phyloP scores from a whole-genome alignment of 2,113 vertebrate genomes.

The Dromiciops gliroides region DNA sequence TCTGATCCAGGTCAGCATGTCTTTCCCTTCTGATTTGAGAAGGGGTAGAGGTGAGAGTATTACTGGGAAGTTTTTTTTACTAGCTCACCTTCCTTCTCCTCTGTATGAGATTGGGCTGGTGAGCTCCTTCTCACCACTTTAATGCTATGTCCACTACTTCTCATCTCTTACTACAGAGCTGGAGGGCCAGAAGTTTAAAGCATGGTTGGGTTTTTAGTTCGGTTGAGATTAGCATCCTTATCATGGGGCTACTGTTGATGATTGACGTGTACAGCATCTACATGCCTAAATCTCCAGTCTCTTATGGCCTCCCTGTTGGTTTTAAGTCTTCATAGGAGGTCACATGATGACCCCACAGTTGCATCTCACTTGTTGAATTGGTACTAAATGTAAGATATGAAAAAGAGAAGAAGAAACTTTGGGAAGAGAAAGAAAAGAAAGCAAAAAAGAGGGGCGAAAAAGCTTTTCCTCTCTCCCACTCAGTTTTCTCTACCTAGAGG shows the following conservation, averaged over 20 bases:
- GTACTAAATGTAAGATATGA: neutral
- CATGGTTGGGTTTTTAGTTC: neutral
- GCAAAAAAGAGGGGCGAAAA: neutral
- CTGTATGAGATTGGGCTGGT: neutral
- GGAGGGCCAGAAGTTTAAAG: neutral
- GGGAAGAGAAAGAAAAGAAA: neutral
- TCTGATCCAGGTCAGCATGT: neutral
- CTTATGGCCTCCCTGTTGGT: neutral
- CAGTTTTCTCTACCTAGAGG: neutral
- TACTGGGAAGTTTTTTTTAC: neutral
- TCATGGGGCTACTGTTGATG: neutral
- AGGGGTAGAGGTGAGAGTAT: neutral
- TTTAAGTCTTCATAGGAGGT: neutral
- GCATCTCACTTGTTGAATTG: constrained; percentile 16
- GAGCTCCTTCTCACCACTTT: neutral
- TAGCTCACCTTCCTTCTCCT: neutral
- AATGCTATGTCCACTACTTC: neutral
- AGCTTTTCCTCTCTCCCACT: neutral
- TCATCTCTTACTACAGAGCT: neutral
- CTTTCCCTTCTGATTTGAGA: neutral
- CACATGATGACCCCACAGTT: neutral
- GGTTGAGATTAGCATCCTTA: neutral
- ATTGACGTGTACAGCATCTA: neutral
- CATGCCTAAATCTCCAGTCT: neutral
- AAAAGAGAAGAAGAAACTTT: neutral